Conservation (phyloP, 2,797 vertebrate genomes). For the Dermochelys coriacea region DNA sequence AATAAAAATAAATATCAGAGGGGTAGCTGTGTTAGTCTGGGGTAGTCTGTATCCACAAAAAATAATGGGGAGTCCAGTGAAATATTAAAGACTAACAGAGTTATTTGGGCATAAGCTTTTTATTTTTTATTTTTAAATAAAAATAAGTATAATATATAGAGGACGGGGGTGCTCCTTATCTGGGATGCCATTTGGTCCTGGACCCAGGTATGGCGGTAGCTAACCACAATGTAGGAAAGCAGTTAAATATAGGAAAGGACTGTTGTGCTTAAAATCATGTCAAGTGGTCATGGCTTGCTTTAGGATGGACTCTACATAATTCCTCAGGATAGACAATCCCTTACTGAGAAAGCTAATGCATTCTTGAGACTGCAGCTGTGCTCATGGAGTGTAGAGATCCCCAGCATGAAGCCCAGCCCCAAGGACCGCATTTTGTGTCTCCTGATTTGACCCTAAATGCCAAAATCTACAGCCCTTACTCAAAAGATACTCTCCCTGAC, state of each 20-base stretch:
- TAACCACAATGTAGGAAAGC: neutral
- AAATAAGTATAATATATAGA: no score
- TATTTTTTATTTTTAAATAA: no score
- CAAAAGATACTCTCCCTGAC: neutral
- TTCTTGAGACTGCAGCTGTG: neutral
- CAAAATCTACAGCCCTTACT: neutral
- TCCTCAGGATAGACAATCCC: neutral
- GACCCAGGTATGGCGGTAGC: neutral
- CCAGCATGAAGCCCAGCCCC: accelerated
- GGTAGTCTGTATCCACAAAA: no score
- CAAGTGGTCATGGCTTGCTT: accelerated
- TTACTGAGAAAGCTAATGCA: neutral
- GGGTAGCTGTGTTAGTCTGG: no score
- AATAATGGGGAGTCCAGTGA: no score
- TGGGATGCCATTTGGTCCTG: no score
- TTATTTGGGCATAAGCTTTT: no score
- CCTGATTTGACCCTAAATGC: accelerated
- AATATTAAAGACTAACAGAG: no score
- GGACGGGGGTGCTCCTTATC: no score
- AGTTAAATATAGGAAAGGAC: neutral
- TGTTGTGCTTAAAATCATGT: neutral
- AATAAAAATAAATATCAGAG: no score
- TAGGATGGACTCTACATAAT: neutral
- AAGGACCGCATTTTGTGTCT: neutral
- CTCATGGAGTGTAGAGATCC: accelerated